Evolutionary conservation across 2,113 vertebrate genomes (phyloP), one percentile per base, ranked within the genome.

Genomic region (Spea multiplicata): DNA sequence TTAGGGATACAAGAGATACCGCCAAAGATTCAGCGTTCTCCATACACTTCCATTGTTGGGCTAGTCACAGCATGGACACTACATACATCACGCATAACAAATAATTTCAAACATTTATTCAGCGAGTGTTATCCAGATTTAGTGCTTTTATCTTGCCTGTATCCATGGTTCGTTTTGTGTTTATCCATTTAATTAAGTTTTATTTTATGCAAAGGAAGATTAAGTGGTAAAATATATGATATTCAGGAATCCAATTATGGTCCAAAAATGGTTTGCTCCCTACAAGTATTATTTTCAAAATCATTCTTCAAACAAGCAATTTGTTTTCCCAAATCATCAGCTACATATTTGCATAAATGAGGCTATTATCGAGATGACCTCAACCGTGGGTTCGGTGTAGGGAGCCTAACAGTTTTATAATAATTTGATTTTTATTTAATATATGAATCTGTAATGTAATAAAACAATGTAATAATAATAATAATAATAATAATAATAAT

Each of bases 161-260:
- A 70, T 71, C 46, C 52, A 62, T 17, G 55, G 12, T 45, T 73
- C 55, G 30, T 44, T 79, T 73, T 55, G 49, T 73, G 62, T 79
- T 79, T 79, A 72, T 79, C 70, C 70, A 57, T 73, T 73, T 73
- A 79, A 79, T 79, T 73, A 79, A 73, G 62, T 73, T 79, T 66
- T 73, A 73, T 8, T 44, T 73, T 73, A 57, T 48, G 50, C 62
- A 48, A 61, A 30, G 7, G 62, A 66, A 73, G 70, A 66, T 73
- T 66, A 79, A 48, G 77, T 48, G 48, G 66, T 73, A 67, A 73
- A 79, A 73, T 79, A 78, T 78, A 73, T 79, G 61, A 73, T 79
- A 66, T 73, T 66, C 61, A 55, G 44, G 70, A 59, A 79, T 79
- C 77, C 77, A 73, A 73, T 79, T 73, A 79, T 44, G n/a, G 62